Evolutionary conservation across 2,113 vertebrate genomes (phyloP), one percentile per base, ranked within the genome.

Genomic region (Tylochromis polylepis): DNA sequence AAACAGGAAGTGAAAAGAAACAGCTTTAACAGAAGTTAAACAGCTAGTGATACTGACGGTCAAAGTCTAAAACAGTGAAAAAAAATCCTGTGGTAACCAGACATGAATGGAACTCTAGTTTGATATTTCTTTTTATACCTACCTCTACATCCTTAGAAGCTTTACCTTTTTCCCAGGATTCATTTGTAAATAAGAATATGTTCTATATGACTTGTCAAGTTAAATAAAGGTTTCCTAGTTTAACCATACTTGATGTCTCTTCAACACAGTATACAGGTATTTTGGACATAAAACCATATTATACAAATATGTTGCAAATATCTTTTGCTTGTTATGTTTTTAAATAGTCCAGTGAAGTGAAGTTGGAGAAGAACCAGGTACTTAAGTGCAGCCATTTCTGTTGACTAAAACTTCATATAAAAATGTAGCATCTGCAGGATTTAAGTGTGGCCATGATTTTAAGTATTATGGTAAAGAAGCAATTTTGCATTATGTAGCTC

Each of bases 321-420:
- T 0, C 12, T 6, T 70, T 70, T 24, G 36, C 1, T 43, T 7
- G 22, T 46, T 41, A 10, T 41, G 15, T 49, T 49, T 16, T 49
- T 49, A 15, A 49, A 16, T 49, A 49, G 16, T 16, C 5, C 14
- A 5, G 46, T 6, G 43, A 14, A 5, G 14, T 46, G 14, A 46
- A 14, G 41, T 14, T 43, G 14, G 41, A 14, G 12, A 11, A 3
- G 67, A 15, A 46, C 38, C 65, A 72, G 67, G 1, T 2, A 11
- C 1, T 46, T 72, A 4, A 2, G 0, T 43, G 65, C 3, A 70
- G n/a, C 0, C 0, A 41, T 67, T 67, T 41, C 38, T 11, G 41
- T 27, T 18, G 22, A 46, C 0, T 27, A 16, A 27, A 72, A 27
- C 41, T 18, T 72, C 22, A 16, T 72, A 72, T 3, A 4, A 43